These are phyloP conservation scores for Eudorcas thomsonii DNA, from an alignment of 2,113 vertebrate species.

Conservation along the genomic window DNA sequence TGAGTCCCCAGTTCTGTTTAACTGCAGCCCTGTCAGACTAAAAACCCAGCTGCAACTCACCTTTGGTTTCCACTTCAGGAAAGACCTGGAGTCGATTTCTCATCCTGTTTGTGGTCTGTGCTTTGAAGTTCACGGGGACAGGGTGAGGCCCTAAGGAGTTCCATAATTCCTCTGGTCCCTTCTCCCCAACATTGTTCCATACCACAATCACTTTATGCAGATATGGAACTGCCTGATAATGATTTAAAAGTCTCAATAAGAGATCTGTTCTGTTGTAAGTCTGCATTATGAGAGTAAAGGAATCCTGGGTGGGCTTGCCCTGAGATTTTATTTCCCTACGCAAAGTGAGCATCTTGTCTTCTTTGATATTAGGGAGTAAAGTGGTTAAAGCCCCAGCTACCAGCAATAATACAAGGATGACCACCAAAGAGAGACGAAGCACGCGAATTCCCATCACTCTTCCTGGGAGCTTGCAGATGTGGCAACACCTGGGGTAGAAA, in stretches of 20 bases:
- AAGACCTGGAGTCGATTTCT: slow-evolving; percentile 93
- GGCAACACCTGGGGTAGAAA: slow-evolving; percentile 73
- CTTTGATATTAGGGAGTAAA: slow-evolving; percentile 84
- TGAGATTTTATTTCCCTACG: slow-evolving; percentile 75
- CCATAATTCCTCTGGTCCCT: slow-evolving; percentile 89
- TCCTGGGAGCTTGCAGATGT: slow-evolving; percentile 82
- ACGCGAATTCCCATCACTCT: slow-evolving; percentile 81
- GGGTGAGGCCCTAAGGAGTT: slow-evolving; percentile 92
- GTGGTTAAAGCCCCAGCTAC: slow-evolving; percentile 84
- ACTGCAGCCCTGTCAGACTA: background rate
- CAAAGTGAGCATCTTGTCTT: slow-evolving; percentile 80
- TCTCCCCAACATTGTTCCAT: slow-evolving; percentile 93
- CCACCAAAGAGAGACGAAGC: slow-evolving; percentile 79
- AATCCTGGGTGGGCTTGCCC: slow-evolving; percentile 75
- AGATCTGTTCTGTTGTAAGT: slow-evolving; percentile 94
- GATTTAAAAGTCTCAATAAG: slow-evolving; percentile 92
- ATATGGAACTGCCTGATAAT: slow-evolving; percentile 92
- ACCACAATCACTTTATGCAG: slow-evolving; percentile 91
- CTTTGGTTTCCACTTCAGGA: slow-evolving; percentile 89
- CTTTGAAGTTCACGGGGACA: slow-evolving; percentile 91
- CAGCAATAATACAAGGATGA: slow-evolving; percentile 82
- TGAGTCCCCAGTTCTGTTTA: background rate
- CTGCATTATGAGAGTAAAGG: slow-evolving; percentile 93
- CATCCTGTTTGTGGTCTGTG: slow-evolving; percentile 90
- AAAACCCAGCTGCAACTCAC: slow-evolving; percentile 74